These are phyloP conservation scores for Hirtodrosophila alboralis DNA, from an alignment of 2,888 invertebrate species.

Conservation along the genomic window DNA sequence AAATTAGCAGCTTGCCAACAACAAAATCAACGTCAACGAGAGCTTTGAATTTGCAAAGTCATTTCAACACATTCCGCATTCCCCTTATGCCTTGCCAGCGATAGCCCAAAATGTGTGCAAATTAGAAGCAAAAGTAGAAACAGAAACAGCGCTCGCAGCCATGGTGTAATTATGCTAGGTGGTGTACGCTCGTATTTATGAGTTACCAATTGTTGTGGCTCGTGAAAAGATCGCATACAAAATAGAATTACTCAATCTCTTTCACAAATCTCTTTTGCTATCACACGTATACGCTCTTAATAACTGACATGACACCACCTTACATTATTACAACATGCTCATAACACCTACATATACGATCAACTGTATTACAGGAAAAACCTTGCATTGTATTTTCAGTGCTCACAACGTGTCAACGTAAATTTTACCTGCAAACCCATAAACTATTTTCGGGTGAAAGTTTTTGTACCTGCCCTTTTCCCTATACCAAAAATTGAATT, in stretches of 20 bases:
- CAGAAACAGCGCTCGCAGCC: slow-evolving; percentile 10
- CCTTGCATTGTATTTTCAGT: slow-evolving; percentile 13
- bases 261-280: too few relatives aligned
- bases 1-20: slow-evolving; percentile 40
- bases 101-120: slow-evolving; percentile 50
- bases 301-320: too few relatives aligned
- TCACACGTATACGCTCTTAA: too few relatives aligned
- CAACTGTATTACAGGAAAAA: slow-evolving; percentile 37
- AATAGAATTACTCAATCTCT: too few relatives aligned
- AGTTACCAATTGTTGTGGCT: too few relatives aligned
- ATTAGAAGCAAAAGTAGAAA: slow-evolving; percentile 50
- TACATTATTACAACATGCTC: background rate
- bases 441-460: slow-evolving; percentile 59
- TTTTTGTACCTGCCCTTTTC: slow-evolving; percentile 49
- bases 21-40: slow-evolving; percentile 11
- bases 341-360: slow-evolving; percentile 13
- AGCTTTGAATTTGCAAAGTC: slow-evolving; percentile 62
- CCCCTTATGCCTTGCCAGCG: slow-evolving; percentile 6
- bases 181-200: too few relatives aligned
- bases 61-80: slow-evolving; percentile 33
- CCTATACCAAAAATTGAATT: slow-evolving; percentile 23
- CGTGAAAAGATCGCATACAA: too few relatives aligned
- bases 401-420: slow-evolving; percentile 31
- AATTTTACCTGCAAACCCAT: slow-evolving; percentile 42
- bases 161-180: too few relatives aligned